phyloP scores from a whole-genome alignment of 1,140 invertebrate genomes.

The Bathynomus jamesi region DNA sequence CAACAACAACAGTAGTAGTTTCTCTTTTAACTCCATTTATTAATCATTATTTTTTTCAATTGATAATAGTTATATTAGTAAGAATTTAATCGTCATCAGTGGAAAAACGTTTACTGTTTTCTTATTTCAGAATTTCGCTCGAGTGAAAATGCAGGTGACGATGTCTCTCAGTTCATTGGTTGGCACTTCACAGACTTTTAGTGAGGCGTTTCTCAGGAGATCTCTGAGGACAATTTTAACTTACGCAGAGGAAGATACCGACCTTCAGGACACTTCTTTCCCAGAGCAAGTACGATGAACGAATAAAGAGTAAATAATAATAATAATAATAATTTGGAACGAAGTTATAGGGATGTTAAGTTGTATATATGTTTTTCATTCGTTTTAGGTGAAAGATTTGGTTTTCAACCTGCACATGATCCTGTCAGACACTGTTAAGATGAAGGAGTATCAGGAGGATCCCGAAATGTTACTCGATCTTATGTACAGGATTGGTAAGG shows the following conservation, averaged over 20 bases:
- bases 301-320: no score
- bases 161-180: constrained; percentile 89
- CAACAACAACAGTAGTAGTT: no score
- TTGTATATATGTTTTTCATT: no score
- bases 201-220: constrained; percentile 86
- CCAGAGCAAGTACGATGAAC: constrained; percentile 79
- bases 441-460: constrained; percentile 97
- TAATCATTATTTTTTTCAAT: no score
- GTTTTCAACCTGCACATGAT: constrained; percentile 98
- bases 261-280: constrained; percentile 83
- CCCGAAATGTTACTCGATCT: constrained; percentile 96
- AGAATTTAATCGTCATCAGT: no score
- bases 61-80: no score
- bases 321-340: no score
- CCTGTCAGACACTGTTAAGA: constrained; percentile 94
- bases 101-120: no score
- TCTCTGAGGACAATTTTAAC: constrained; percentile 90
- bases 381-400: constrained; percentile 67
- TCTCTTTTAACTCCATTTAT: no score
- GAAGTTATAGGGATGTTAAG: no score
- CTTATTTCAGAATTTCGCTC: constrained; percentile 89
- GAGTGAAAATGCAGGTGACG: constrained; percentile 98
- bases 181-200: constrained; percentile 74
- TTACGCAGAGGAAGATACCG: constrained; percentile 83
- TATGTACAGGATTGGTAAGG: constrained; percentile 94